Evolutionary conservation across 2,888 invertebrate genomes (phyloP).

Genomic region (Amaurobius ferox): DNA sequence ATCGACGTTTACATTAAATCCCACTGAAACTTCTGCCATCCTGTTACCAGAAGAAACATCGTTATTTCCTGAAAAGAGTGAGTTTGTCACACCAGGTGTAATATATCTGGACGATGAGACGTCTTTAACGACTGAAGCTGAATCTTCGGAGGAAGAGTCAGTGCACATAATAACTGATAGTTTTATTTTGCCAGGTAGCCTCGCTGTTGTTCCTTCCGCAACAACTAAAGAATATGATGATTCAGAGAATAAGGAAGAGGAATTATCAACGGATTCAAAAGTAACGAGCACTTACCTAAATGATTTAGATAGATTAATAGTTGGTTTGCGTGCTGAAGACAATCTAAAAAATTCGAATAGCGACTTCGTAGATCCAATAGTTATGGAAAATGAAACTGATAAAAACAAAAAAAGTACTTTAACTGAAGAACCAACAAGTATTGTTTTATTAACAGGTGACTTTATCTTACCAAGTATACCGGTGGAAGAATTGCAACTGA

Average conservation of each 20-base stretch:
- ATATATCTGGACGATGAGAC: conserved; percentile 21
- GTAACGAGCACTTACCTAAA: not conserved
- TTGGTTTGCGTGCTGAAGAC: not conserved
- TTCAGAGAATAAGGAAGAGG: not conserved
- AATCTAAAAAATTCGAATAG: not conserved
- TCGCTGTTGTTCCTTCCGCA: not conserved
- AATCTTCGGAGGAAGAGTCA: conserved; percentile 5
- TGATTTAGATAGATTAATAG: conserved; percentile 22
- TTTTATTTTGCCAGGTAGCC: conserved; percentile 71
- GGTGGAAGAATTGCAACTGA: not conserved
- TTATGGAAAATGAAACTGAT: not conserved
- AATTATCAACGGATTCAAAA: not conserved
- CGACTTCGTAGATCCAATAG: not conserved
- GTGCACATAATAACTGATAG: conserved; percentile 72
- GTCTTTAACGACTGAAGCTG: not conserved
- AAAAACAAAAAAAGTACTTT: not conserved
- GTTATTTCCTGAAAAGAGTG: not conserved
- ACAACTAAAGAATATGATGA: not conserved
- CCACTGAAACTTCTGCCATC: too few relatives aligned
- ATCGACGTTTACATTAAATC: not conserved
- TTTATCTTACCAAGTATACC: conserved; percentile 42
- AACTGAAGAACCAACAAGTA: not conserved
- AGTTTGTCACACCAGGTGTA: conserved; percentile 42
- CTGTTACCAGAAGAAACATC: not conserved
- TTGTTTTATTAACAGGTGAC: conserved; percentile 53